Conservation (phyloP, 2,113 vertebrate species). For the Ciconia maguari region DNA sequence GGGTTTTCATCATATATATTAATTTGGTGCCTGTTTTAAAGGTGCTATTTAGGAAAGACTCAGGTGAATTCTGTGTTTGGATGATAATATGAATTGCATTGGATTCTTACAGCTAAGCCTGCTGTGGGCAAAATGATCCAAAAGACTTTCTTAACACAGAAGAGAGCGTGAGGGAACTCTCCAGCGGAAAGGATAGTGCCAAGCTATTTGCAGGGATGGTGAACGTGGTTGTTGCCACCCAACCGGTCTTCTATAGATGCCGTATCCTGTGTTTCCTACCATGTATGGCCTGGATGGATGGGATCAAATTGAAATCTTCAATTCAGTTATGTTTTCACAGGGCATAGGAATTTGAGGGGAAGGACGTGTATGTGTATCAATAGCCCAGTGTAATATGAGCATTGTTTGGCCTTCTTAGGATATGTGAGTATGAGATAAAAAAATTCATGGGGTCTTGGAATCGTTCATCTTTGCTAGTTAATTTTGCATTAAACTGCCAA, state of each 20-base stretch:
- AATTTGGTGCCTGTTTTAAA: conserved; percentile 31
- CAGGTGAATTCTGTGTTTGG: neutral
- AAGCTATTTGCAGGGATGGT: neutral
- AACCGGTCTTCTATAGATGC: neutral
- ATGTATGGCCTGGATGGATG: neutral
- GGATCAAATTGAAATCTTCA: neutral
- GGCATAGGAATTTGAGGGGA: neutral
- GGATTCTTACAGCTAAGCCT: conserved; percentile 18
- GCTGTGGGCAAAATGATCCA: conserved; percentile 9
- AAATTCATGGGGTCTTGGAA: neutral
- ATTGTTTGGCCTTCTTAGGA: neutral
- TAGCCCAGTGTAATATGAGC: neutral
- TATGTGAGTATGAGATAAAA: neutral
- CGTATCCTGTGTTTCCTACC: neutral
- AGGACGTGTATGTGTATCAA: neutral
- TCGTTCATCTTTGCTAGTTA: neutral
- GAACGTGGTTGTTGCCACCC: neutral
- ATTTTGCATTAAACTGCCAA: neutral
- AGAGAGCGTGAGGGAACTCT: neutral
- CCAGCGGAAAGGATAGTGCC: neutral
- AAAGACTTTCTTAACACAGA: conserved; percentile 41
- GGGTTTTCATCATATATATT: neutral
- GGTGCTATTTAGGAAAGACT: conserved; percentile 5
- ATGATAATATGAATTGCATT: conserved; percentile 5
- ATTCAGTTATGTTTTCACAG: neutral